Base-by-base conservation (phyloP, 2,797 vertebrate species). In the Carduelis carduelis region DNA sequence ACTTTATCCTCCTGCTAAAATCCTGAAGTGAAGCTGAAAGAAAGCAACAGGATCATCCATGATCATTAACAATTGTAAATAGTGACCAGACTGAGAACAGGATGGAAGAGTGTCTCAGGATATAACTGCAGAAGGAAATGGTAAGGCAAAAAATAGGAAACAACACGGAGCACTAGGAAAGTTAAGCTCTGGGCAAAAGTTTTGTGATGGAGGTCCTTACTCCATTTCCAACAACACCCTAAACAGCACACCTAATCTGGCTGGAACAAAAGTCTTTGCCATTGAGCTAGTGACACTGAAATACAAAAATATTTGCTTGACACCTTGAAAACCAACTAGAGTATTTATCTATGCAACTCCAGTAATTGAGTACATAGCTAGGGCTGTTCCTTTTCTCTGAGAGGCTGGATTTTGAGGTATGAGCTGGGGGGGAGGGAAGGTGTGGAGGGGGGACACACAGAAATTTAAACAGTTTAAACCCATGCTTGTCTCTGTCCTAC, bases 401-500 rank as follows among this genome's bases (percentile, higher is more conserved):
- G 9, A 11, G 12, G 4, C 1, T 78, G 35, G 5, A 26, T 56
- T 93, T 75, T 18, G 17, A 60, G 8, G 14, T 21, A 12, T 13
- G 3, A 6, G 14, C 2, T 30, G 6, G 2, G 27, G 6, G 13
- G 7, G 34, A 4, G 5, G 19, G 2, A 1, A 1, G 4, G 8
- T 15, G 9, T 12, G 7, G 52, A 21, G 8, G 52, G 52, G 19
- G 3, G 12, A 13, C 7, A n/a, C 32, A 6, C 3, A 17, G 26
- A 91, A 43, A 8, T 43, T 70, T 41, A 39, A 76, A n/a, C n/a
- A 43, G 9, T 41, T 87, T 69, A 65, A 71, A 13, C 13, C 41
- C 20, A 34, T 60, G 21, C 27, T 77, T 66, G 13, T 60, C 41
- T 85, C 71, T 44, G 27, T 77, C 21, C 18, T 43, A 12, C 53